Evolutionary conservation across 1,140 invertebrate genomes (phyloP), one percentile per base, ranked within the genome.

Genomic region (Pemphigus obesinymphae): DNA sequence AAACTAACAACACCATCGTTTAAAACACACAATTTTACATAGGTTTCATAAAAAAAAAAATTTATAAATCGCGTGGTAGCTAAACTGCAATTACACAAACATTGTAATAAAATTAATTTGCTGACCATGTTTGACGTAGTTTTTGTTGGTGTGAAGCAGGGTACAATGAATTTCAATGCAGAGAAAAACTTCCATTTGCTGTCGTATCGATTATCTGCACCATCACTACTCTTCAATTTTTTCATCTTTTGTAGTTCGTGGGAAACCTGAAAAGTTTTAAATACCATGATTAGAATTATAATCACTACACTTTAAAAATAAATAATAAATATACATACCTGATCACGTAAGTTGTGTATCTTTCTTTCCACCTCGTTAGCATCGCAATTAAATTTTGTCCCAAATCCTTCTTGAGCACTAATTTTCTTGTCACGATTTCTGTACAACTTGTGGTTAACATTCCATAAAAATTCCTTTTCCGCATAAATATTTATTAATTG

Each of bases 381-480:
- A 63, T 63, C 58, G 17, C 58, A 63, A 63, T 63, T 63, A 63
- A 61, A 61, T 61, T 61, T 61, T 61, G 58, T 61, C 58, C 26
- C 58, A 11, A 61, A 15, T 61, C 31, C 58, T 63, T 63, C 58
- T 17, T 17, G 34, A n/a, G 23, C 53, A 58, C 10, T 58, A 17
- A 3, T 66, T 66, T 66, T 66, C 34, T 66, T 66, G 61, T 37
- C 61, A 66, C 61, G 34, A 37, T 66, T 66, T 10, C 61, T 66
- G 17, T 66, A 66, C 17, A 66, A 66, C 61, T 66, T 66, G 61
- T 66, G 61, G 11, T 66, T 66, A 66, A 66, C 61, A 66, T 66
- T 66, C 61, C 61, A 66, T 17, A 66, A 66, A 66, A 66, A 66
- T 66, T 66, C 31, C 31, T 37, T 66, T 66, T 66, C 31, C 31